Conservation (phyloP, 2,113 vertebrate species). For the Halcyon senegalensis region DNA sequence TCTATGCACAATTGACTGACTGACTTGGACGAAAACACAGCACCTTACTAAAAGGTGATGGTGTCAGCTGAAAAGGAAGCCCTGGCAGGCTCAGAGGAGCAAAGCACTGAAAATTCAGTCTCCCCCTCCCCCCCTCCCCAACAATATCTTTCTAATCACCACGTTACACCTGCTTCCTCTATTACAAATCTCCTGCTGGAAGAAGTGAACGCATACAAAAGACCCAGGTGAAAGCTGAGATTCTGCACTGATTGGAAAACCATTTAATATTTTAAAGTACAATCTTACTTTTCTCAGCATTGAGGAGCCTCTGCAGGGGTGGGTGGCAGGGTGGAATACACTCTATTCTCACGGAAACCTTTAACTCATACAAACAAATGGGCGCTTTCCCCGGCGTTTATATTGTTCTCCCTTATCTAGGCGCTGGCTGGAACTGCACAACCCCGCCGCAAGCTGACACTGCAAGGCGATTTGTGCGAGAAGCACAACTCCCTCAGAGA, state of each 20-base stretch:
- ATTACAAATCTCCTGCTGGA: constrained; percentile 73
- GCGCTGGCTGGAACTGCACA: neutral
- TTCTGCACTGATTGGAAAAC: constrained; percentile 28
- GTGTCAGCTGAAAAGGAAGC: constrained; percentile 43
- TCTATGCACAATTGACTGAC: constrained; percentile 2
- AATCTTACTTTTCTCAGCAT: constrained; percentile 24
- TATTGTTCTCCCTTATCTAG: constrained; percentile 37
- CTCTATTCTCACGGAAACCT: neutral
- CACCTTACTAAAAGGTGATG: constrained; percentile 38
- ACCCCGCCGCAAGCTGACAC: neutral
- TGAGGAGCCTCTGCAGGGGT: neutral
- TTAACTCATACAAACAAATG: neutral
- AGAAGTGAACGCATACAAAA: constrained; percentile 20
- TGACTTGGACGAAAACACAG: constrained; percentile 24
- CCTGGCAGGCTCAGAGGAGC: constrained; percentile 37
- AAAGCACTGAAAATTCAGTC: constrained; percentile 14
- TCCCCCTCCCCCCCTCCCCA: neutral
- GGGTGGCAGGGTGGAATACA: neutral
- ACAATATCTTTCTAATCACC: constrained; percentile 64
- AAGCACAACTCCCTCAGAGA: neutral
- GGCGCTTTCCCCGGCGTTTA: neutral
- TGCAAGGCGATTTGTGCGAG: accelerated
- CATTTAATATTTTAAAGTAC: constrained; percentile 49
- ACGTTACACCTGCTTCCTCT: constrained; percentile 76
- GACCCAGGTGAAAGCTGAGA: constrained; percentile 27